Base-by-base conservation (phyloP, 2,888 invertebrate genomes). In the Platycnemis pennipes region DNA sequence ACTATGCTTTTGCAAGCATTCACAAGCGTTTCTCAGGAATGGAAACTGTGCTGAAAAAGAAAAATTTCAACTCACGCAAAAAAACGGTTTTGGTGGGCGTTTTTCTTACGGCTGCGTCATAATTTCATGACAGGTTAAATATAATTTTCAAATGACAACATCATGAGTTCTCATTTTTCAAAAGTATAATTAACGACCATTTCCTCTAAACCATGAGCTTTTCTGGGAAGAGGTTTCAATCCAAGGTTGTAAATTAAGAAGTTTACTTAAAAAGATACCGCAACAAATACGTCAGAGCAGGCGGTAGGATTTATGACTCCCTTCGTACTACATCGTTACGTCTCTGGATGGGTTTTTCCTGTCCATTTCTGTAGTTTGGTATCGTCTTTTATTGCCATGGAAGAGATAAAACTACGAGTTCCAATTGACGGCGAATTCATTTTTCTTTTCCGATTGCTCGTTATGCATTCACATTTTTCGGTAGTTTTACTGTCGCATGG, bases 51-150 rank as follows among this genome's bases (percentile, higher is more conserved):
- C 19, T 63, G 2, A n/a, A 8, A 3, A 63, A 63, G 7, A 22
- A 5, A 63, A 63, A 63, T 4, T 1, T n/a, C 26, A 26, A 4
- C n/a, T 8, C 2, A 16, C 53, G n/a, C 7, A 26, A 26, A 63
- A 63, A 63, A 63, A 26, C 4, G 11, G 19, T 49, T 49, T 49
- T 49, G n/a, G 49, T 49, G 49, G 49, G 49, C 49, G 49, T 49
- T 0, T 63, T 63, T 5, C 63, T 26, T n/a, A 8, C 7, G 0
- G 26, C 63, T 26, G 26, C 63, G 26, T 63, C 63, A 63, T 26
- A n/a, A 63, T 63, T 63, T 63, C 63, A n/a, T 63, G 63, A 63
- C 63, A 63, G 26, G 63, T 63, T n/a, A 63, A 63, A 63, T 63
- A 63, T 63, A 63, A 63, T 2, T 63, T 63, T 63, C 63, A 26